Conservation (phyloP, 2,113 vertebrate species). For the Daubentonia madagascariensis region DNA sequence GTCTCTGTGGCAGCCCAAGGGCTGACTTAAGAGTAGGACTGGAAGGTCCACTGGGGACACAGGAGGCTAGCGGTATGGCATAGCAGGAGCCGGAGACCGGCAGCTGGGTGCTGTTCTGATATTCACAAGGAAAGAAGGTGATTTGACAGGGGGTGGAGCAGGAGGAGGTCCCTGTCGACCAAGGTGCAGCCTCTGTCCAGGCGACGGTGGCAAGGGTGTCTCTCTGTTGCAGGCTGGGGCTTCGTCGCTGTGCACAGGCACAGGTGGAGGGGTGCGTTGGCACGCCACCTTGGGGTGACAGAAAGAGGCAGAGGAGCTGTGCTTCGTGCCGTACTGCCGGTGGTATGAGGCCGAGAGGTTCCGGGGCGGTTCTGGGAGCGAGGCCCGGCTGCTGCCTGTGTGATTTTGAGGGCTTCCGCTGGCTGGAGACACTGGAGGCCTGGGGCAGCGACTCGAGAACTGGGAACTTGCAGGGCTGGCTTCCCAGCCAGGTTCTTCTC, state of each 20-base stretch:
- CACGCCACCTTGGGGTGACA: constrained; percentile 87
- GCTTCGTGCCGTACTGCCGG: constrained; percentile 89
- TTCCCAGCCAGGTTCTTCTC: constrained; percentile 89
- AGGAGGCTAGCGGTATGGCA: constrained; percentile 91
- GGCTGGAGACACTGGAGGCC: constrained; percentile 79
- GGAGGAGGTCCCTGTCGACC: constrained; percentile 82
- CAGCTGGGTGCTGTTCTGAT: constrained; percentile 78
- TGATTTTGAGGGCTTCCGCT: constrained; percentile 86
- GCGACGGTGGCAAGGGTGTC: constrained; percentile 86
- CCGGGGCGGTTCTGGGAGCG: constrained; percentile 87
- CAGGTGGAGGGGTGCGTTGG: constrained; percentile 80
- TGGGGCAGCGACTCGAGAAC: constrained; percentile 88
- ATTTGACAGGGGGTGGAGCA: constrained; percentile 84
- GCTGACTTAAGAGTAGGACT: constrained; percentile 87
- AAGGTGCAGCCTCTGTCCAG: constrained; percentile 84
- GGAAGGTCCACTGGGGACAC: constrained; percentile 89
- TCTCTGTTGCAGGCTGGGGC: constrained; percentile 81
- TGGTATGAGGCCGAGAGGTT: constrained; percentile 87
- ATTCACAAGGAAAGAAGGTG: constrained; percentile 87
- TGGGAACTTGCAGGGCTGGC: constrained; percentile 87
- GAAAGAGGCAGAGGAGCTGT: constrained; percentile 91
- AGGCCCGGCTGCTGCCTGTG: constrained; percentile 81
- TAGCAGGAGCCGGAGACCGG: constrained; percentile 87
- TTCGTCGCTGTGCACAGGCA: constrained; percentile 81
- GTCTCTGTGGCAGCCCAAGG: constrained; percentile 94